A percentile compares a stretch with the other conserved stretches of the same genome.
Conservation (phyloP, 2,797 vertebrate genomes). For the Taeniopygia guttata region DNA sequence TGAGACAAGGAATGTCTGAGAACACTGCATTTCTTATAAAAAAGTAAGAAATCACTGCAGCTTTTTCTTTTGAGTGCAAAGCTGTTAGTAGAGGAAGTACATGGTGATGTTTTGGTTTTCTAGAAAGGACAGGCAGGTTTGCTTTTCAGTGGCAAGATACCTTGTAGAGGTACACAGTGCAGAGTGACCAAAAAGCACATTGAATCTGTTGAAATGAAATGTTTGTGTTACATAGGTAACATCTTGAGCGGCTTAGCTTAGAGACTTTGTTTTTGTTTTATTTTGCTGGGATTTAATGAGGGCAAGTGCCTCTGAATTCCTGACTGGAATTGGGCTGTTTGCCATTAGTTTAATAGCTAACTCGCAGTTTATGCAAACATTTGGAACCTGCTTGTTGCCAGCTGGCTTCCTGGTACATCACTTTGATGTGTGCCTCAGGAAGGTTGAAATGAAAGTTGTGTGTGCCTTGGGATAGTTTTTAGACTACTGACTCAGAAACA, state of each 20-base stretch:
- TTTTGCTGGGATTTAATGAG: constrained; percentile 44
- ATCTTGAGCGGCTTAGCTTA: constrained; percentile 22
- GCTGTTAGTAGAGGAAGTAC: not conserved
- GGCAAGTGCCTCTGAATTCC: constrained; percentile 10
- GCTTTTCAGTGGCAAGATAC: not conserved
- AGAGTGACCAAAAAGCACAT: not conserved
- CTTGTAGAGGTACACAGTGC: not conserved
- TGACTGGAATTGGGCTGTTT: constrained; percentile 30
- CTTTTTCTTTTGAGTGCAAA: not conserved
- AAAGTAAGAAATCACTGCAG: not conserved
- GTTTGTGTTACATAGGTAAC: not conserved
- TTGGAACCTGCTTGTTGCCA: constrained; percentile 40
- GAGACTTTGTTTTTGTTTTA: constrained; percentile 43
- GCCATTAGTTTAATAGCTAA: constrained; percentile 46
- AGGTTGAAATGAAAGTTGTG: constrained; percentile 53
- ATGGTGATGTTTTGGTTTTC: not conserved
- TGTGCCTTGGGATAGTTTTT: constrained; percentile 54
- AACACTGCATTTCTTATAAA: not conserved
- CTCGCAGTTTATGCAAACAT: constrained; percentile 51
- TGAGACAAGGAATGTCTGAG: constrained; percentile 9
- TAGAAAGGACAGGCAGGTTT: not conserved
- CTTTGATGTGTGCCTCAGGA: constrained; percentile 54
- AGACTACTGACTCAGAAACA: constrained; percentile 40
- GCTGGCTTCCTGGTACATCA: constrained; percentile 26
- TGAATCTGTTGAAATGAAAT: not conserved